Evolutionary conservation across 2,113 vertebrate genomes (phyloP), one percentile per base, ranked within the genome.

Genomic region (Clinocottus analis): DNA sequence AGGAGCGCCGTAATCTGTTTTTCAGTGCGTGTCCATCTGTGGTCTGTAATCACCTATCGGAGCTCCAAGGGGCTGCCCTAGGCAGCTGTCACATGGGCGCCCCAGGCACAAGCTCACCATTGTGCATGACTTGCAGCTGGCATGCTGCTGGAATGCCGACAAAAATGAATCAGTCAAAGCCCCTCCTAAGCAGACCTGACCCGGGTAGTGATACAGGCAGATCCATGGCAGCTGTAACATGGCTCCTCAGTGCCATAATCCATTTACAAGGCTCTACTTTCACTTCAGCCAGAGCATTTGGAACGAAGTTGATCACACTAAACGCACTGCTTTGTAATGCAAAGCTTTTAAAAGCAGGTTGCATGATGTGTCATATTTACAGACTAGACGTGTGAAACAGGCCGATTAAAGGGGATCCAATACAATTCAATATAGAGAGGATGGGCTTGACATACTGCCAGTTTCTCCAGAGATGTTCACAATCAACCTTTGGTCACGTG

Each of bases 41-140:
- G 33, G 45, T 64, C 66, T 64, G 45, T 76, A 74, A 84, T 79
- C 65, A 81, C 70, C 56, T 67, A 72, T 79, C 55, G 41, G 67
- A 45, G 71, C 55, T 75, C 47, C 21, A 31, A 67, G 70, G 65
- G 64, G 70, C 74, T 87, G 86, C 79, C 66, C 58, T 27, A 43
- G 74, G 73, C 93, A 94, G 92, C 94, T 94, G 94, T 93, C 75
- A 13, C 70, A 73, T 51, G 77, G 85, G 78, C 41, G 85, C 62
- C 65, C 7, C 63, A 78, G 45, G 72, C 84, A 94, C 94, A 95
- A 84, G 91, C 90, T 86, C 11, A 63, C 87, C 87, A 94, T 95
- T 95, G 93, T 94, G 83, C 72, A 4, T 67, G 75, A 71, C 66
- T 61, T 74, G 80, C 93, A 94, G 92, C 93, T 94, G 93, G 89